phyloP scores from a whole-genome alignment of 2,113 vertebrate genomes.

The Sus scrofa region T2T-Sscrofa CM000826.6:138771501-138772000 shows the following conservation, averaged over 20 bases:
- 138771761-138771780: conserved; percentile 77
- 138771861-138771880: conserved; percentile 82
- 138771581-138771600: conserved; percentile 71
- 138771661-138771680: conserved; percentile 51
- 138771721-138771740: conserved; percentile 35
- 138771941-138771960: conserved; percentile 80
- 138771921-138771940: conserved; percentile 81
- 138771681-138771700: conserved; percentile 74
- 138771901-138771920: conserved; percentile 79
- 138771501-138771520: conserved; percentile 71
- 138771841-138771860: conserved; percentile 83
- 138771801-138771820: conserved; percentile 85
- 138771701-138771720: conserved; percentile 73
- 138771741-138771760: conserved; percentile 74
- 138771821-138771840: conserved; percentile 82
- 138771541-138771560: conserved; percentile 62
- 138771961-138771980: conserved; percentile 64
- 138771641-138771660: conserved; percentile 27
- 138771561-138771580: conserved; percentile 63
- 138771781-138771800: conserved; percentile 82
- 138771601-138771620: conserved; percentile 49
- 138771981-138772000: neutral
- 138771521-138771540: conserved; percentile 25
- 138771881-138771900: conserved; percentile 81
- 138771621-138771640: conserved; percentile 62